Evolutionary conservation across 2,888 invertebrate genomes (phyloP).

Genomic region (Crossocerus cetratus): DNA sequence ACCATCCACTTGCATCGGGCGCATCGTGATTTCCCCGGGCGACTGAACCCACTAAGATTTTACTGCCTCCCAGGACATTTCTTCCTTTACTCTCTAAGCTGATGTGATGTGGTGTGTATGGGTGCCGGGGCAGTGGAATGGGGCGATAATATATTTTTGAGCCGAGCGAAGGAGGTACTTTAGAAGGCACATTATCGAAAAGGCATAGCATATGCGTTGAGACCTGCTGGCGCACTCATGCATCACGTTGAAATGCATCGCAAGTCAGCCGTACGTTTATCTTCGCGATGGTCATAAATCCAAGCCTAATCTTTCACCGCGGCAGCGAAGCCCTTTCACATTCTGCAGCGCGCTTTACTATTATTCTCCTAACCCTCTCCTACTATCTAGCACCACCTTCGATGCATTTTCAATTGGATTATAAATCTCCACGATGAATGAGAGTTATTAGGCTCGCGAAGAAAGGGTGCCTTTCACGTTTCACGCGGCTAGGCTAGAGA

Average conservation of each 20-base stretch:
- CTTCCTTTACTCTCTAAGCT: too few species aligned
- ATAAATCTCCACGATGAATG: too few species aligned
- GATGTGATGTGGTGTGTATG: too few species aligned
- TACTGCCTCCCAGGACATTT: too few species aligned
- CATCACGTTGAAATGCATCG: constrained; percentile 19
- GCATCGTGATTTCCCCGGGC: not conserved
- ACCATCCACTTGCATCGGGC: not conserved
- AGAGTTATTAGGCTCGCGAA: too few species aligned
- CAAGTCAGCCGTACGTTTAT: not conserved
- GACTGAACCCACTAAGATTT: too few species aligned
- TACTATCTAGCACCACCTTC: not conserved
- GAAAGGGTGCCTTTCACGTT: too few species aligned
- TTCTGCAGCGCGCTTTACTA: constrained; percentile 1
- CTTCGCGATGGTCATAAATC: constrained; percentile 15
- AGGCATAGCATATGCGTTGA: constrained; percentile 1
- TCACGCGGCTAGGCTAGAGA: too few species aligned
- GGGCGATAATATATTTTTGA: constrained; percentile 2
- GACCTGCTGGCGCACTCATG: constrained; percentile 10
- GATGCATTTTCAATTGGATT: not conserved
- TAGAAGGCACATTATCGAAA: constrained; percentile 7
- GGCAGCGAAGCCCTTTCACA: constrained; percentile 8
- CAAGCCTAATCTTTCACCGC: constrained; percentile 1
- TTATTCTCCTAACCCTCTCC: constrained; percentile 1
- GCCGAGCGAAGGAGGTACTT: not conserved
- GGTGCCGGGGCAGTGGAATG: not conserved